Percentiles rank a stretch among this genome's conserved stretches.
phyloP scores from a whole-genome alignment of 2,113 vertebrate species.

The Amia ocellicauda region DNA sequence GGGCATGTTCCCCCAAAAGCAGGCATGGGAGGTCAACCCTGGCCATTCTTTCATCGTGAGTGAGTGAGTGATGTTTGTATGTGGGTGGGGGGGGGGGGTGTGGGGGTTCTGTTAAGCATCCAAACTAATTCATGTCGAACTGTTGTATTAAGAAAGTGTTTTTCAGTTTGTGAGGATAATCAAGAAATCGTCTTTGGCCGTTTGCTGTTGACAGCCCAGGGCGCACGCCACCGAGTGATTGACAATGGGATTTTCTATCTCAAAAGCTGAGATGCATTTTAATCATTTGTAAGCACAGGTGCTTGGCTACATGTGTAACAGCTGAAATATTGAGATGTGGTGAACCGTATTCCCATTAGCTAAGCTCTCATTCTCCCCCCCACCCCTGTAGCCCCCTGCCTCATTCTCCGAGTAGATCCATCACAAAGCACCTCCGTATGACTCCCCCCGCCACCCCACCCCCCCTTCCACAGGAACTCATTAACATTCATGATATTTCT shows the following conservation, averaged over 20 bases:
- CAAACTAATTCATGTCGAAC: no score
- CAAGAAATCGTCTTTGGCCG: conserved; percentile 25
- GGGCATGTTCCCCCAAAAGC: no score
- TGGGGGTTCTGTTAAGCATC: conserved; percentile 27
- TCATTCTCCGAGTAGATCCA: conserved; percentile 9
- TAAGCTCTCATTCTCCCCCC: conserved; percentile 23
- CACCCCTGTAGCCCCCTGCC: conserved; percentile 38
- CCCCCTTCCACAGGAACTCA: conserved; percentile 41
- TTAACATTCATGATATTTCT: conserved; percentile 66
- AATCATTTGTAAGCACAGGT: conserved; percentile 56
- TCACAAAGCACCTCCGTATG: background rate
- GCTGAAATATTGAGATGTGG: conserved; percentile 4
- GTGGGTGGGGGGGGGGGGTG: background rate
- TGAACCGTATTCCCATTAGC: background rate
- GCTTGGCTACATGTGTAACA: conserved; percentile 11
- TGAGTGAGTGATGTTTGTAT: conserved; percentile 24
- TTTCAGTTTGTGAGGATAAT: conserved; percentile 49
- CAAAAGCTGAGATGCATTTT: conserved; percentile 3
- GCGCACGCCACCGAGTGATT: conserved; percentile 1
- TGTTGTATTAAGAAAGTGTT: no score
- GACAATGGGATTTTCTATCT: background rate
- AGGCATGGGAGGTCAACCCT: conserved; percentile 22
- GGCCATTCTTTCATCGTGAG: conserved; percentile 27
- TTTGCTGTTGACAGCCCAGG: background rate
- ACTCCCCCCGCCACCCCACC: background rate